These are phyloP conservation scores for Ailurus styani DNA, from an alignment of 2,113 vertebrate species.

Conservation along the genomic window DNA sequence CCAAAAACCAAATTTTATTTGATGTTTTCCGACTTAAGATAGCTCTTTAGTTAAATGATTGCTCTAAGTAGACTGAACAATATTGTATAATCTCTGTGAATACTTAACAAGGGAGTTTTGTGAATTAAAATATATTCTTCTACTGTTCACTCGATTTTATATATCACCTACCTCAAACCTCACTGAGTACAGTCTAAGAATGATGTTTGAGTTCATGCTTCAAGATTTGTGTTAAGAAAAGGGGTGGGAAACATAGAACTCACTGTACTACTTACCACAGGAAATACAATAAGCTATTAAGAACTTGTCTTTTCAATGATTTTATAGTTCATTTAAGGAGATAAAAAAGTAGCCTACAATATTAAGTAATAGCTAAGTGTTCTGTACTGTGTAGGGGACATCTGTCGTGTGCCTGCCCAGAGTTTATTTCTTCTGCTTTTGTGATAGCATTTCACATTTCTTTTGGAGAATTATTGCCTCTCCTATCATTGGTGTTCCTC, in stretches of 20 bases:
- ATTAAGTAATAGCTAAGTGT: neutral
- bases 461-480: neutral
- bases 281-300: neutral
- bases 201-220: neutral
- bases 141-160: neutral
- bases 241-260: neutral
- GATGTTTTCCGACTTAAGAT: neutral
- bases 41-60: neutral
- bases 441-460: neutral
- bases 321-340: neutral
- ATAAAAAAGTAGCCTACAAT: neutral
- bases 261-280: neutral
- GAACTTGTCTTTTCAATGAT: neutral
- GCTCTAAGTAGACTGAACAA: neutral
- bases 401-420: neutral
- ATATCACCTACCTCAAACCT: neutral
- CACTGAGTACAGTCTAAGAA: neutral
- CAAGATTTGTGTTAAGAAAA: neutral
- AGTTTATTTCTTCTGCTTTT: neutral
- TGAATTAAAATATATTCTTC: neutral
- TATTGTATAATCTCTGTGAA: neutral
- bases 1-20: neutral
- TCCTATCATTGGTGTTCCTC: neutral
- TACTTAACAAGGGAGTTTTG: neutral
- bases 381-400: neutral